Evolutionary conservation across 2,888 invertebrate species (phyloP).

Genomic region (Exocentrus adspersus): DNA sequence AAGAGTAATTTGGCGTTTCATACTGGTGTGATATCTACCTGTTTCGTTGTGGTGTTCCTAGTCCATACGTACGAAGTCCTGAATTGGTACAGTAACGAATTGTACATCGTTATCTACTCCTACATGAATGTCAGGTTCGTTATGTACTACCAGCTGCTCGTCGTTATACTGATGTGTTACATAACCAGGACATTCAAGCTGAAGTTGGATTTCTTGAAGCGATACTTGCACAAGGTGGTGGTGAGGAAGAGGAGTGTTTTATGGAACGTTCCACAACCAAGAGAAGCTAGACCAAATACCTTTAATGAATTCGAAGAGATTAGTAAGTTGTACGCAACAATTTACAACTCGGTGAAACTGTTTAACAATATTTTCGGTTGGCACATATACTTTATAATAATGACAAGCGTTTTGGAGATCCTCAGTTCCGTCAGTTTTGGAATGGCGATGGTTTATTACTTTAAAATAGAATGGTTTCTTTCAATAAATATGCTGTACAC

Average conservation of each 20-base stretch:
- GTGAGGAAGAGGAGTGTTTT: not conserved
- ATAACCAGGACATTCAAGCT: not conserved
- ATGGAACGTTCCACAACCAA: not conserved
- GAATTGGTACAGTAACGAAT: not conserved
- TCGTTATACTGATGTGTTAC: not conserved
- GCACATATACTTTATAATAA: slow-evolving; percentile 1
- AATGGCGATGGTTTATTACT: no score
- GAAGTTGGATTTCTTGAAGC: not conserved
- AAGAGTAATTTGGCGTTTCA: not conserved
- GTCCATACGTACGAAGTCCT: not conserved
- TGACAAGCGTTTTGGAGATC: not conserved
- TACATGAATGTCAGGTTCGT: not conserved
- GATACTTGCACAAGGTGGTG: not conserved
- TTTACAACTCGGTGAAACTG: not conserved
- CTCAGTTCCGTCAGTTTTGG: not conserved
- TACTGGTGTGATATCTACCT: not conserved
- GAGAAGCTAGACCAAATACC: not conserved
- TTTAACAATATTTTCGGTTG: slow-evolving; percentile 13
- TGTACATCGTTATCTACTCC: not conserved
- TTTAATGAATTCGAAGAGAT: not conserved
- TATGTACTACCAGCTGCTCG: not conserved
- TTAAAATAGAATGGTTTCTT: no score
- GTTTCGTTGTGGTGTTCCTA: not conserved
- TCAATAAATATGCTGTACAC: not conserved
- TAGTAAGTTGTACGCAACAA: not conserved